These are phyloP conservation scores for Syngnathus scovelli DNA, from an alignment of 2,113 vertebrate genomes.

Conservation along the genomic window DNA sequence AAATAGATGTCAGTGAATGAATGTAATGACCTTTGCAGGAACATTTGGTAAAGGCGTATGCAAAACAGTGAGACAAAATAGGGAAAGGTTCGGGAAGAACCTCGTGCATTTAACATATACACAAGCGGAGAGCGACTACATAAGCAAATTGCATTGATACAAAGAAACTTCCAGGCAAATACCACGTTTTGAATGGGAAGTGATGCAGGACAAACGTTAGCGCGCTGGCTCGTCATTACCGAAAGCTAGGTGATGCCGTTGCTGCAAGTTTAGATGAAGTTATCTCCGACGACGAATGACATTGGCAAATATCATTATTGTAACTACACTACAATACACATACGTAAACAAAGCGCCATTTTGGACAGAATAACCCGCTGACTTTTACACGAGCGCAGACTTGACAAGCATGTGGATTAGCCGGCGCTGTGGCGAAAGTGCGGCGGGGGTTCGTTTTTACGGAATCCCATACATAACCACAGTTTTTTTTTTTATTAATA, in stretches of 20 bases:
- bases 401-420: constrained; percentile 18
- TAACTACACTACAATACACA: constrained; percentile 25
- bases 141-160: neutral
- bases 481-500: neutral
- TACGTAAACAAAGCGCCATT: constrained; percentile 71
- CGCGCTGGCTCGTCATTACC: constrained; percentile 24
- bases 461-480: neutral
- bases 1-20: neutral
- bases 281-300: constrained; percentile 8
- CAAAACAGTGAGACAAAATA: neutral
- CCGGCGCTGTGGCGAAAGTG: neutral
- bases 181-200: constrained; percentile 7
- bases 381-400: neutral
- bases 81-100: neutral
- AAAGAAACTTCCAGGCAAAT: constrained; percentile 9
- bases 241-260: neutral
- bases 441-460: neutral
- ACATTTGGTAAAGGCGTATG: neutral
- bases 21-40: neutral
- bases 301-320: constrained; percentile 27
- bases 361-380: constrained; percentile 34
- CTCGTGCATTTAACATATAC: neutral
- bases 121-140: neutral
- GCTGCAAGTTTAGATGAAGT: constrained; percentile 1
- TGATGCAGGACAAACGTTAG: neutral